Conservation (phyloP, 1,140 invertebrate genomes). For the Leptinotarsa defecta region DNA sequence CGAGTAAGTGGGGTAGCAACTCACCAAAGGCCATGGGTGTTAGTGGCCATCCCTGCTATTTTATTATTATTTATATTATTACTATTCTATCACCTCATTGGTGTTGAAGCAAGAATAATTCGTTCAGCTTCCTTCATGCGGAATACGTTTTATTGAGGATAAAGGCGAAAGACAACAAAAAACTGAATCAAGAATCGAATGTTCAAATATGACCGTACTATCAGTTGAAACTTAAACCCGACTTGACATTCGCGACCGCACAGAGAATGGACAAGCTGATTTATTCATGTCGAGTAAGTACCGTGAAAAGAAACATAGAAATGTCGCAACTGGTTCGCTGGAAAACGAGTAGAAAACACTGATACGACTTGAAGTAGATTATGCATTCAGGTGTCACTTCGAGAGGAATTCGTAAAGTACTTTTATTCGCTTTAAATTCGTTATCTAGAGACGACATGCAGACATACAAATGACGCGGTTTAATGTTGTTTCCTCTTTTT, state of each 20-base stretch:
- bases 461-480: conserved; percentile 23
- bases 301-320: conserved; percentile 19
- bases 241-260: conserved; percentile 8
- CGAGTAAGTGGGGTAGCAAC: too few relatives aligned
- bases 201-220: not conserved
- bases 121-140: too few relatives aligned
- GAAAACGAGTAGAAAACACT: conserved; percentile 21
- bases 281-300: conserved; percentile 11
- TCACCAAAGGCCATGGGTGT: too few relatives aligned
- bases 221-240: not conserved
- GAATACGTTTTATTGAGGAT: too few relatives aligned
- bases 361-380: conserved; percentile 32
- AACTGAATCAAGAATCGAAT: not conserved
- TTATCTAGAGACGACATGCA: not conserved
- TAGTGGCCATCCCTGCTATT: too few relatives aligned
- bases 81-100: too few relatives aligned
- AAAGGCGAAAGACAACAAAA: too few relatives aligned
- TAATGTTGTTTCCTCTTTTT: not conserved
- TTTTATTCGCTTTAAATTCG: conserved; percentile 21
- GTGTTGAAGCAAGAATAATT: too few relatives aligned
- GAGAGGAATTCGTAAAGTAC: conserved; percentile 13
- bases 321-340: conserved; percentile 10
- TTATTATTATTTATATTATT: too few relatives aligned
- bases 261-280: not conserved
- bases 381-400: conserved; percentile 40